phyloP scores from a whole-genome alignment of 1,140 invertebrate genomes.

The Leptinotarsa defecta region DNA sequence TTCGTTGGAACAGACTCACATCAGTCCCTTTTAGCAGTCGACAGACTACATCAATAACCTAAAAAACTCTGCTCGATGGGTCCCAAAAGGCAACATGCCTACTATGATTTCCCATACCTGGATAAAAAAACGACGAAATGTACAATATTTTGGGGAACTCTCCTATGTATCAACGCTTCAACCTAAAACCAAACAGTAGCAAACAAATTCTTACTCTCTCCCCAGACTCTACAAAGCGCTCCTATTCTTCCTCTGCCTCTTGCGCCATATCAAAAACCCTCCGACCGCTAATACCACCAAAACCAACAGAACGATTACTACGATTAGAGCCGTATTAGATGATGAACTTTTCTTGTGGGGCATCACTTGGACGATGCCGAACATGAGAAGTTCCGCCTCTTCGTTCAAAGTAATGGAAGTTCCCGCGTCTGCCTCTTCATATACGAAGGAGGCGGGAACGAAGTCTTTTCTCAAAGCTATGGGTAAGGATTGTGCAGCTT shows the following conservation, averaged over 20 bases:
- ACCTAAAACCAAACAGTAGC: neutral
- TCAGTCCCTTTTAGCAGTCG: no score
- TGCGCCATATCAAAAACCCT: constrained; percentile 11
- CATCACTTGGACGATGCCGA: neutral
- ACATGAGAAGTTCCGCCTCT: neutral
- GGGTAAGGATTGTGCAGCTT: neutral
- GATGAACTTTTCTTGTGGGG: neutral
- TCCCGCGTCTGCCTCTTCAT: neutral
- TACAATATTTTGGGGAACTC: no score
- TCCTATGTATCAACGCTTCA: no score
- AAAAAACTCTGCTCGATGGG: no score
- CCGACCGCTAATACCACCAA: neutral
- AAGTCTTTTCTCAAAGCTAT: neutral
- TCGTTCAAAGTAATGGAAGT: neutral
- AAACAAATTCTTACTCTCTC: neutral
- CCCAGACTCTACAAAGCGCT: neutral
- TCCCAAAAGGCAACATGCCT: no score
- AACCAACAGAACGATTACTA: neutral
- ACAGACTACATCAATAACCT: no score
- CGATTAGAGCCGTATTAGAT: constrained; percentile 10
- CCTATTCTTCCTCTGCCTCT: constrained; percentile 15
- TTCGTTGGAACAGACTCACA: no score
- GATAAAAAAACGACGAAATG: no score
- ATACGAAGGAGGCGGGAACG: neutral
- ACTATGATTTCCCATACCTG: no score